Base-by-base conservation (phyloP, 2,888 invertebrate species). In the Shargacucullia verbasci region DNA sequence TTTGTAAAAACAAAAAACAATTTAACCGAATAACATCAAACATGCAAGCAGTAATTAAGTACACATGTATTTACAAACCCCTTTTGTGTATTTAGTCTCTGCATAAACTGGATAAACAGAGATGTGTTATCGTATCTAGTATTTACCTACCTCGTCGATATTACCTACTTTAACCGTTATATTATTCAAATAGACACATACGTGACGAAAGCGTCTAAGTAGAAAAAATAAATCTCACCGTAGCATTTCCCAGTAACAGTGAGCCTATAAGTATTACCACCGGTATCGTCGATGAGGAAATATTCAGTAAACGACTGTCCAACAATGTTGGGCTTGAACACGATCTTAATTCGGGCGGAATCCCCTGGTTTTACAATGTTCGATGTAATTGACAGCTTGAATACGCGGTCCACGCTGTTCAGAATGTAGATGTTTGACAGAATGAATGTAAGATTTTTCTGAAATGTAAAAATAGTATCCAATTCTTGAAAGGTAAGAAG, bases 291-390 rank as follows among this genome's bases (percentile, higher is more conserved):
- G 39, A 94, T 76, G 2, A 90, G 69, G 38, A 83, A 94, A 75
- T 94, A 92, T 38, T 94, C 92, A 0, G 92, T 92, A 68, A 87
- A 93, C 1, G 89, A 86, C 66, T 91, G 91, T 0, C 85, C 87
- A 0, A 88, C 78, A 11, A 88, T 79, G 43, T 84, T 86, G 0
- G 94, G 92, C 45, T 73, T 86, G 67, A 91, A 94, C 3, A 79
- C 38, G 35, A 92, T 79, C 50, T 63, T 83, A 0, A 92, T 78
- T 64, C 81, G 81, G 0, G 83, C 88, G 35, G 59, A 76, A 2
- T 88, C 82, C 7, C 80, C 77, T 0, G 91, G 84, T 14, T 83
- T 75, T 6, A 92, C 83, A 2, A 82, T 79, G 1, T 73, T 80
- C 0, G 87, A 84, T 1, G 87, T 81, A 2, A 91, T 73, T 1